These are phyloP conservation scores for Stictocephala bisonia DNA, from an alignment of 2,888 invertebrate genomes.

Conservation along the genomic window DNA sequence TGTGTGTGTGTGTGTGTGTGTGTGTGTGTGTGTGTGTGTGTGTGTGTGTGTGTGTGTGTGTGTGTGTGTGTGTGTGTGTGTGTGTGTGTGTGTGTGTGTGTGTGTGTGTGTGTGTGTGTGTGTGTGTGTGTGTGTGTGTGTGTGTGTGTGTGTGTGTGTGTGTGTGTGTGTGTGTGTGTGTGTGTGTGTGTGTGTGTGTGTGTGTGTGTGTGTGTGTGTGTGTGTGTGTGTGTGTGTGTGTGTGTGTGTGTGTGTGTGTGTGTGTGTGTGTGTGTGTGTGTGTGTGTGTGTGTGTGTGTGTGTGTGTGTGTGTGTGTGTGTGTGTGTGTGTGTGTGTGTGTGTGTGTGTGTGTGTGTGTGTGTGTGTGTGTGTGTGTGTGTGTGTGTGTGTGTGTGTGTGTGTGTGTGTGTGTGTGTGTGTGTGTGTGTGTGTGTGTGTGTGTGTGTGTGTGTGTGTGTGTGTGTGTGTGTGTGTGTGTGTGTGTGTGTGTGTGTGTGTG, in stretches of 20 bases:
- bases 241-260: conserved; percentile 29
- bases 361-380: too few species aligned
- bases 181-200: conserved; percentile 29
- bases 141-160: conserved; percentile 25
- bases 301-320: conserved; percentile 29
- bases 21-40: conserved; percentile 29
- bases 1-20: conserved; percentile 29
- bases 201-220: conserved; percentile 29
- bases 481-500: too few species aligned
- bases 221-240: conserved; percentile 29
- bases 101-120: conserved; percentile 21
- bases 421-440: too few species aligned
- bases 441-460: too few species aligned
- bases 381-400: too few species aligned
- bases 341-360: too few species aligned
- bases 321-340: too few species aligned
- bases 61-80: conserved; percentile 21
- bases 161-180: conserved; percentile 29
- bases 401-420: too few species aligned
- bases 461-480: too few species aligned
- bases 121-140: conserved; percentile 19
- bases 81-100: conserved; percentile 11
- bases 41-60: conserved; percentile 29
- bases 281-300: conserved; percentile 29
- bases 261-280: conserved; percentile 29